Evolutionary conservation across 2,888 invertebrate species (phyloP), one percentile per base, ranked within the genome.

Genomic region (Trypoxylon attenuatum): DNA sequence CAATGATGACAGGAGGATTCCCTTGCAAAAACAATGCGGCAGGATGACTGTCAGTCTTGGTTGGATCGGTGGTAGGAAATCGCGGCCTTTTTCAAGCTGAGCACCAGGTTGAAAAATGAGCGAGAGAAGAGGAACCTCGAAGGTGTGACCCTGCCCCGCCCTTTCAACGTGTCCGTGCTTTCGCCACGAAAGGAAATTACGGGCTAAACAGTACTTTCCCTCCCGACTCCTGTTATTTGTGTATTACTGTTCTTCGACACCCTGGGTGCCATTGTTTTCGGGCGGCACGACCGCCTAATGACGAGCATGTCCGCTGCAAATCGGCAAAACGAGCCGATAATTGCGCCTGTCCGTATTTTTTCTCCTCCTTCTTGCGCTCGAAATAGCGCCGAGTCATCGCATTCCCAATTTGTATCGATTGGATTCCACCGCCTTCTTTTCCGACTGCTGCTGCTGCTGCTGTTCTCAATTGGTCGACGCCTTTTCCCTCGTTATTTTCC

Each of bases 91-190:
- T 21, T 43, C 43, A 19, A 19, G 13, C 22, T 18, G 43, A 33
- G n/a, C n/a, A n/a, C n/a, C n/a, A n/a, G n/a, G n/a, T n/a, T 45
- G 56, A 54, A 45, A 63, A 53, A 59, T 46, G 63, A 64, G 42
- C 47, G 43, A 38, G 47, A 39, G 42, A 58, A 53, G 46, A 55
- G 45, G 47, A 55, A 42, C 19, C 15, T 41, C 42, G 78, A 82
- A 85, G 85, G 86, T 86, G 86, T 82, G 86, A 85, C 83, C 76
- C 77, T 13, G 71, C 82, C 76, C 80, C 84, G 84, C 84, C 85
- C 76, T 67, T 47, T 43, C 59, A 71, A n/a, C n/a, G n/a, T n/a
- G n/a, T n/a, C n/a, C n/a, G n/a, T 67, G 60, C 59, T 67, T 62
- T 66, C 59, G 66, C 73, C 67, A 69, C 78, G 61, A 77, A 77